These are phyloP conservation scores for Melanerpes aurifrons DNA, from an alignment of 2,113 vertebrate species.

Conservation along the genomic window DNA sequence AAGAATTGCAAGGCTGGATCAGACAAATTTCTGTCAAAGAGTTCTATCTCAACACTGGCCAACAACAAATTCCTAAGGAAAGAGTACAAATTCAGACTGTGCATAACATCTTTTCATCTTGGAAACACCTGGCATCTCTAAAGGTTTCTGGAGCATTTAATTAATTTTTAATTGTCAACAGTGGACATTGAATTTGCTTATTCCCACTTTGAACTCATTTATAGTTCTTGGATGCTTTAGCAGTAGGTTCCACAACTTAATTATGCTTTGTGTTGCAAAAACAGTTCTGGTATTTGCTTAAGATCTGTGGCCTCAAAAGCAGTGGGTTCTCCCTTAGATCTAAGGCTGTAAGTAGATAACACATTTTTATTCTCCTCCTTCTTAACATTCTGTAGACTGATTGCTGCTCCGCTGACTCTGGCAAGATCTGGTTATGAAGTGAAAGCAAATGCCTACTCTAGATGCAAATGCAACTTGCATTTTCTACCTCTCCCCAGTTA, in stretches of 20 bases:
- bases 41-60: neutral
- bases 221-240: neutral
- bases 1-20: neutral
- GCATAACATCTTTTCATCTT: neutral
- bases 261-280: neutral
- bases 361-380: neutral
- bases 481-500: neutral
- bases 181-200: neutral
- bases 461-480: neutral
- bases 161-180: neutral
- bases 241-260: neutral
- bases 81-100: neutral
- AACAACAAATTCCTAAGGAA: neutral
- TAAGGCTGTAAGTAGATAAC: neutral
- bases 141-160: neutral
- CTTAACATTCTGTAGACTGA: neutral
- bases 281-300: neutral
- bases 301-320: neutral
- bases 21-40: neutral
- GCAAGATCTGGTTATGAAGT: neutral
- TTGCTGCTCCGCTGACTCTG: neutral
- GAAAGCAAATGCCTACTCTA: neutral
- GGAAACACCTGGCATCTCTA: neutral
- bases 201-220: neutral
- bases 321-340: neutral